A percentile compares a stretch with the other conserved stretches of the same genome.
Evolutionary conservation across 2,113 vertebrate genomes (phyloP).

Genomic region (Oryctolagus cuniculus): DNA sequence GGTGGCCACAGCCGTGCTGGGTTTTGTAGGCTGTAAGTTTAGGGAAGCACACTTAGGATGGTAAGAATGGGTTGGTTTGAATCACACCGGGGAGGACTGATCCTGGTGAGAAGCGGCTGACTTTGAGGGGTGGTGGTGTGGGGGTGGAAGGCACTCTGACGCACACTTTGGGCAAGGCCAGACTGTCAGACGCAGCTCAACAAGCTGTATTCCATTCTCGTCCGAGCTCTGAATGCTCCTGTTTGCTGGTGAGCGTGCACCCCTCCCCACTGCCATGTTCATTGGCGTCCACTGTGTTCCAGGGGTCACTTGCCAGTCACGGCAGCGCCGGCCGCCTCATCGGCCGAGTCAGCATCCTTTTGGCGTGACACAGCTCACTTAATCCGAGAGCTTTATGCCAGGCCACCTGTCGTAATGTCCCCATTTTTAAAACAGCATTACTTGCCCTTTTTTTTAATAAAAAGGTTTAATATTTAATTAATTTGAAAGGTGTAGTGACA

Average conservation of each 20-base stretch:
- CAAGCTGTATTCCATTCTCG: accelerated
- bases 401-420: accelerated
- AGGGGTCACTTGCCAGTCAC: too few relatives aligned
- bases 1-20: not conserved
- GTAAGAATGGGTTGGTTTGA: not conserved
- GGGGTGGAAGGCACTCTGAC: not conserved
- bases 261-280: accelerated
- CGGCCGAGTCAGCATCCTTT: not conserved
- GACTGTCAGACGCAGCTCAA: accelerated
- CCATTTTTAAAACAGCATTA: not conserved
- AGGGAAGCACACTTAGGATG: not conserved
- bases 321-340: not conserved
- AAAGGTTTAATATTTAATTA: too few relatives aligned
- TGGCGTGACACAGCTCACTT: too few relatives aligned
- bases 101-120: too few relatives aligned
- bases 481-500: too few relatives aligned
- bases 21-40: not conserved
- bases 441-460: not conserved
- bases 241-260: too few relatives aligned
- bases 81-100: not conserved
- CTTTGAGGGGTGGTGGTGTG: too few relatives aligned
- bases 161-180: accelerated
- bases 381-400: not conserved
- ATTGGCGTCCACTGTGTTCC: too few relatives aligned
- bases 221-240: accelerated